A percentile compares a stretch with the other conserved stretches of the same genome.
These are phyloP conservation scores for Ictalurus punctatus DNA, from an alignment of 2,113 vertebrate species.

Conservation along the genomic window DNA sequence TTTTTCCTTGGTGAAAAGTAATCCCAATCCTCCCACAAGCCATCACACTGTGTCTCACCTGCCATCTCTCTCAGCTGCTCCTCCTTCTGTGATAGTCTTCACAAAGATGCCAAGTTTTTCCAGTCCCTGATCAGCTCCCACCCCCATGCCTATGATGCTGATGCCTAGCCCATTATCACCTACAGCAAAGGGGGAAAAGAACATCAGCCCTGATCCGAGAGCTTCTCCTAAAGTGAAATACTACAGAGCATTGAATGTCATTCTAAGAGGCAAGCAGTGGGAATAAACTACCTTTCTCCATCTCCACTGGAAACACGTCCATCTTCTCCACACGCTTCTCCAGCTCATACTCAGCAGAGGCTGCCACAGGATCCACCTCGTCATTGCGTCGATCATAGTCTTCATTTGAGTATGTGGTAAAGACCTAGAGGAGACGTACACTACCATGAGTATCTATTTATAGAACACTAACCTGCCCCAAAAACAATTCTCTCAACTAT, in stretches of 20 bases:
- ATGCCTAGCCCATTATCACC: constrained; percentile 90
- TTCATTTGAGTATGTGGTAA: constrained; percentile 89
- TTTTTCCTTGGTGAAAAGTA: neutral
- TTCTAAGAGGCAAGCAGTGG: neutral
- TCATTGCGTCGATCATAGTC: constrained; percentile 91
- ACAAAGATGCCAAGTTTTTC: constrained; percentile 94
- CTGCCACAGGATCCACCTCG: constrained; percentile 89
- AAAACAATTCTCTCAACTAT: neutral
- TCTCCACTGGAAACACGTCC: constrained; percentile 92
- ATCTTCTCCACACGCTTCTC: constrained; percentile 95
- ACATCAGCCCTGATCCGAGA: neutral
- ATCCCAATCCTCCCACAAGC: neutral
- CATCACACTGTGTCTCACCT: constrained; percentile 70
- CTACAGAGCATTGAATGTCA: neutral
- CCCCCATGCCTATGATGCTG: constrained; percentile 95
- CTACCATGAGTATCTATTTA: neutral
- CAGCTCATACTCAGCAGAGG: constrained; percentile 89
- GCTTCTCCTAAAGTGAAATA: neutral
- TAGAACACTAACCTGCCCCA: neutral
- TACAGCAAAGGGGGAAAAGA: constrained; percentile 53
- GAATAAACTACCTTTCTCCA: constrained; percentile 81
- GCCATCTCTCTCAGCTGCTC: constrained; percentile 84
- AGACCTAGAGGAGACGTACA: constrained; percentile 72
- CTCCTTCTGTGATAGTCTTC: constrained; percentile 88
- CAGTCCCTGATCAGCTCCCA: constrained; percentile 89